Evolutionary conservation across 2,113 vertebrate species (phyloP).

Genomic region (Chloropsis cyanopogon): DNA sequence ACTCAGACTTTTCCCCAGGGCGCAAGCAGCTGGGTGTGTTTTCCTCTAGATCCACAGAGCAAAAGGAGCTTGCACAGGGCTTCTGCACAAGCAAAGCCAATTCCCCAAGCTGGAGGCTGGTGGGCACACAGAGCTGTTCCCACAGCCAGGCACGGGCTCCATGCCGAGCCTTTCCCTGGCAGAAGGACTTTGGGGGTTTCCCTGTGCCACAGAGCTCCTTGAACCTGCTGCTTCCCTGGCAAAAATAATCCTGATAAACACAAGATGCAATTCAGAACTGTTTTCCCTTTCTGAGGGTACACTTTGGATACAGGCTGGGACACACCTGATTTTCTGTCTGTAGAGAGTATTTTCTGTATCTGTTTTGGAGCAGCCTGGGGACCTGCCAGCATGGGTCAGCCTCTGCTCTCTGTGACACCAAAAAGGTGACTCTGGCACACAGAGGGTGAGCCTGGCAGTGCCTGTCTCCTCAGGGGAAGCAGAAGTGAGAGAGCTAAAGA

Average conservation of each 20-base stretch:
- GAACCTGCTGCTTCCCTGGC: neutral
- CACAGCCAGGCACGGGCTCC: neutral
- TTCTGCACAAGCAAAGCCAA: neutral
- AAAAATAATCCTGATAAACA: neutral
- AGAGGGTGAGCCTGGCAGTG: neutral
- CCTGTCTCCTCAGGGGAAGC: neutral
- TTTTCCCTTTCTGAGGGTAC: neutral
- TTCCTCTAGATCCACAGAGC: neutral
- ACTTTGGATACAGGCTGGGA: neutral
- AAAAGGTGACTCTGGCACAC: too few species aligned
- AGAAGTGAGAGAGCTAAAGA: neutral
- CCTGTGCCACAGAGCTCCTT: neutral
- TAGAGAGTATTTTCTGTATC: neutral
- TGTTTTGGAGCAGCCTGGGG: neutral
- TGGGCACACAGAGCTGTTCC: neutral
- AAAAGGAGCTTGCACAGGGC: neutral
- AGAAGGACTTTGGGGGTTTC: neutral
- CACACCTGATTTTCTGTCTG: neutral
- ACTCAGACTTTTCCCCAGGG: neutral
- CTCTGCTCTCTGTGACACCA: neutral
- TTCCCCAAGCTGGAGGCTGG: fast-evolving
- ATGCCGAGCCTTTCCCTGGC: neutral
- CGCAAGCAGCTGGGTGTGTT: neutral
- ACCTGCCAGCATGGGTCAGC: fast-evolving
- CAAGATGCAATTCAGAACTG: fast-evolving